Evolutionary conservation across 2,113 vertebrate genomes (phyloP).

Genomic region (Chaetodon trifascialis): DNA sequence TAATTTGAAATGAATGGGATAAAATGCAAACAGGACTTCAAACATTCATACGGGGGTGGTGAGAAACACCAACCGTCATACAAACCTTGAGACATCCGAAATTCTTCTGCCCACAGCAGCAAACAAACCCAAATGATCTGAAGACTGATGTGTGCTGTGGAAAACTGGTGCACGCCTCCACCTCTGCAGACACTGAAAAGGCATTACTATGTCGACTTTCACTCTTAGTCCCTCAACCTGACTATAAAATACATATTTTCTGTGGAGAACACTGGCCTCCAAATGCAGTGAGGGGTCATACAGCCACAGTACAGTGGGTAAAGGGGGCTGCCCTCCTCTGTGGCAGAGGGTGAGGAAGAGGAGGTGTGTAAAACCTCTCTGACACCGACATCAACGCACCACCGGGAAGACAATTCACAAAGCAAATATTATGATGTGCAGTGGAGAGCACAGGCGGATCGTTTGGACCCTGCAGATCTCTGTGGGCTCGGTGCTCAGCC

Average conservation of each 20-base stretch:
- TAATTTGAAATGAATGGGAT: too few relatives aligned
- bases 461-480: constrained; percentile 6
- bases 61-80: neutral
- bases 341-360: constrained; percentile 5
- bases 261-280: neutral
- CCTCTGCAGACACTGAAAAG: too few relatives aligned
- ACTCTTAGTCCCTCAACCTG: neutral
- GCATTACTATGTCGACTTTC: too few relatives aligned
- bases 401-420: neutral
- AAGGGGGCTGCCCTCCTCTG: constrained; percentile 5
- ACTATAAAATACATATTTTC: neutral
- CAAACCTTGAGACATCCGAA: neutral
- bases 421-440: neutral
- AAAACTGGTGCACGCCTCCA: too few relatives aligned
- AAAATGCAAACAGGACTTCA: too few relatives aligned
- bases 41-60: too few relatives aligned
- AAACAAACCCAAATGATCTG: too few relatives aligned
- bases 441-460: neutral
- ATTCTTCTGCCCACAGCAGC: too few relatives aligned
- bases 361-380: constrained; percentile 7
- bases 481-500: neutral
- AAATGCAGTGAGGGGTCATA: neutral
- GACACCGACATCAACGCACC: neutral
- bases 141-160: too few relatives aligned
- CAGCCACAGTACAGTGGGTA: neutral